Evolutionary conservation across 2,888 invertebrate genomes (phyloP).

Genomic region (Aleiodes testaceus): DNA sequence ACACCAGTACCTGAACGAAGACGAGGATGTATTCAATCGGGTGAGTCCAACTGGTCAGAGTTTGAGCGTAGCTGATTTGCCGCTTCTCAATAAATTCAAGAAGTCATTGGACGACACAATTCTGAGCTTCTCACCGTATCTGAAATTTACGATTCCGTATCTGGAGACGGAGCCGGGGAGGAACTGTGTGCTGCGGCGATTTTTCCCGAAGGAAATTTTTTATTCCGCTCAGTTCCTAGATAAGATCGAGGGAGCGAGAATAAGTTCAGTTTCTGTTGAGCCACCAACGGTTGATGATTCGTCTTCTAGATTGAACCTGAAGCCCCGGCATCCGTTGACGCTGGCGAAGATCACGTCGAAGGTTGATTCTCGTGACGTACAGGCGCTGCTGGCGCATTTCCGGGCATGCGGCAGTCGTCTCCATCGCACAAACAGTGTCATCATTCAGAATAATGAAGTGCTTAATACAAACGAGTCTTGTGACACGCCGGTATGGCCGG

Average conservation of each 20-base stretch:
- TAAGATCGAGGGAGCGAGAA: constrained; percentile 62
- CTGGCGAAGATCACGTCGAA: constrained; percentile 80
- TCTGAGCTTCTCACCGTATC: constrained; percentile 89
- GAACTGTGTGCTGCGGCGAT: constrained; percentile 82
- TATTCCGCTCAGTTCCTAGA: constrained; percentile 79
- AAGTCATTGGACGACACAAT: constrained; percentile 83
- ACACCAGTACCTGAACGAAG: constrained; percentile 74
- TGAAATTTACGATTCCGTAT: constrained; percentile 89
- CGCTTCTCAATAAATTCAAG: constrained; percentile 81
- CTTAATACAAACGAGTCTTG: constrained; percentile 39
- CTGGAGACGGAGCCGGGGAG: constrained; percentile 89
- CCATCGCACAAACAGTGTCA: constrained; percentile 58
- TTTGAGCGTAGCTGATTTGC: constrained; percentile 76
- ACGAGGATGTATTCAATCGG: constrained; percentile 69
- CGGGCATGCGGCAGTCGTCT: constrained; percentile 85
- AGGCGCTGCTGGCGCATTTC: constrained; percentile 86
- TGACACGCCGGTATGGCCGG: constrained; percentile 65
- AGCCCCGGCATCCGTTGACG: constrained; percentile 84
- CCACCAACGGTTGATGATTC: constrained; percentile 47
- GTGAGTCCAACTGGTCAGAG: constrained; percentile 68
- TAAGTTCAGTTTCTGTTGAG: constrained; percentile 52
- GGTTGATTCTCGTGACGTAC: constrained; percentile 79
- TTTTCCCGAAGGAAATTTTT: constrained; percentile 83
- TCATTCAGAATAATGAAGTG: constrained; percentile 47
- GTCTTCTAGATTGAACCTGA: constrained; percentile 64